Evolutionary conservation across 2,113 vertebrate genomes (phyloP), one percentile per base, ranked within the genome.

Genomic region (Spilogale gracilis): DNA sequence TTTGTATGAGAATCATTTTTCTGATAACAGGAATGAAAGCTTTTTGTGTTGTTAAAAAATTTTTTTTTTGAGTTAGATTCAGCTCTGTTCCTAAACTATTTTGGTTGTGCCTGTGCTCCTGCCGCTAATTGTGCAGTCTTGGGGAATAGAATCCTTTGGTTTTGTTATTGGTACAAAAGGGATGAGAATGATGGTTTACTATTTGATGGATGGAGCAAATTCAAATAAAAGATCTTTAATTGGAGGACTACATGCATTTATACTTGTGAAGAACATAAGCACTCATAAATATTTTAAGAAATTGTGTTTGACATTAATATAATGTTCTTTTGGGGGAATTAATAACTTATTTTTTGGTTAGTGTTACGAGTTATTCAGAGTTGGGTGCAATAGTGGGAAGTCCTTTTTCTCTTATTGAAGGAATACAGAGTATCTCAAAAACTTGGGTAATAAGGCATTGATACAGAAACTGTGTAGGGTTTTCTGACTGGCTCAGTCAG

Each of bases 1-100:
- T 92, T 94, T 95, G 21, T 94, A 16, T 86, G 65, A 79, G n/a
- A 96, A 63, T 96, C 12, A 54, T 17, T 94, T 91, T 95, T 96
- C 48, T 84, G 52, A 50, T 89, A 89, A 85, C 4, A 74, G 21
- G 38, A 89, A 60, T 85, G 27, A 38, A 73, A 90, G 27, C 56
- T 71, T 85, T 90, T 92, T 63, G 23, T 92, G 74, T 92, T 17
- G n/a, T 91, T 92, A 43, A 89, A 88, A 94, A 52, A 5, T 0
- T 14, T 20, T 87, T 20, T 87, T 83, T 79, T 67, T 78, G 76
- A 60, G 14, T 83, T 80, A 84, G 50, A 79, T 50, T 78, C 3
- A 60, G 3, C 58, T 69, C 2, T 89, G 48, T 95, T 80, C 25
- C 85, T 94, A 43, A 78, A 61, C 60, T 96, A 23, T 89, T 90